These are phyloP conservation scores for Jacana jacana DNA, from an alignment of 2,113 vertebrate genomes.

Conservation along the genomic window DNA sequence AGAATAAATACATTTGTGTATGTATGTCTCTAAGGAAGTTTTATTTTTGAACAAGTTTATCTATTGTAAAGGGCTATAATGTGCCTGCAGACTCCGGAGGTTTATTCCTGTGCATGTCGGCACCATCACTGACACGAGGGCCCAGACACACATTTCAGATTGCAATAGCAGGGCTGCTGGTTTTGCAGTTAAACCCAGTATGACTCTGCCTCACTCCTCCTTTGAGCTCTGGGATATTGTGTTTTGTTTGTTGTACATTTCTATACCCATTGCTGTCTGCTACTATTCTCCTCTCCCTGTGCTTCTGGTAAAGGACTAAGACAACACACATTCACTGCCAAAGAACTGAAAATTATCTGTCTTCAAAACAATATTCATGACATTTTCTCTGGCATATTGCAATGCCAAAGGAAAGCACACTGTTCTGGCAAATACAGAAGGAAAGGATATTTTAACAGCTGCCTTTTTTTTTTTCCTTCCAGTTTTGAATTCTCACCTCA, in stretches of 20 bases:
- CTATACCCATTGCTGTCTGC: background rate
- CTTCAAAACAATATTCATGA: background rate
- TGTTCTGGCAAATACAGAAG: background rate
- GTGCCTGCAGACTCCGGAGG: background rate
- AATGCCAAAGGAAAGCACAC: background rate
- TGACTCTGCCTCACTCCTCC: background rate
- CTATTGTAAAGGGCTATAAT: background rate
- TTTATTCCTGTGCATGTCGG: background rate
- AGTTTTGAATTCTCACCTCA: background rate
- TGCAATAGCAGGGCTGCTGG: background rate
- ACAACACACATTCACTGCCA: background rate
- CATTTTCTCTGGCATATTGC: background rate
- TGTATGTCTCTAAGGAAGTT: accelerated
- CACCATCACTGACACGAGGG: background rate
- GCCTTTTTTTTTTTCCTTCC: background rate
- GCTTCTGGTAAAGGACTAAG: background rate
- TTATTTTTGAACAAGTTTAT: background rate
- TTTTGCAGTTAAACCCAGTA: background rate
- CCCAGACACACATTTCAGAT: background rate
- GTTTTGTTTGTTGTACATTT: background rate
- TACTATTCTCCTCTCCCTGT: background rate
- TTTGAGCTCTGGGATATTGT: background rate
- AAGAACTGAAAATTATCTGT: background rate
- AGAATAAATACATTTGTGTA: background rate
- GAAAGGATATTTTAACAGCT: background rate